phyloP scores from a whole-genome alignment of 2,888 invertebrate species.

The Acronicta leporina region DNA sequence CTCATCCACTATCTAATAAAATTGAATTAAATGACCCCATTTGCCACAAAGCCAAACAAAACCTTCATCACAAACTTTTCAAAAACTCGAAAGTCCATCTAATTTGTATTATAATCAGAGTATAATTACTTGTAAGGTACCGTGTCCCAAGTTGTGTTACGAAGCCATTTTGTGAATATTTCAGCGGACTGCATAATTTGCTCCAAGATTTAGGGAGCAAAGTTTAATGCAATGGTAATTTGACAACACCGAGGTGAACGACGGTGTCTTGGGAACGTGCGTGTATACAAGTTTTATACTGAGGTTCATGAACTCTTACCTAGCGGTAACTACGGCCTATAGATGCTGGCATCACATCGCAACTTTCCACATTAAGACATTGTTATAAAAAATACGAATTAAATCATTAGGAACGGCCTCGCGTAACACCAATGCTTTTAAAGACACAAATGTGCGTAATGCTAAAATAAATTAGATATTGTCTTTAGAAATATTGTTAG shows the following conservation, averaged over 20 bases:
- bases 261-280: slow-evolving; percentile 1
- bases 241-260: slow-evolving; percentile 33
- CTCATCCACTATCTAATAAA: no score
- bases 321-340: no score
- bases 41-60: not conserved
- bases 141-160: slow-evolving; percentile 26
- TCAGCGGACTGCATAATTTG: slow-evolving; percentile 51
- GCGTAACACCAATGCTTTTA: no score
- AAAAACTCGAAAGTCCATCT: slow-evolving; percentile 17
- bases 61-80: slow-evolving; percentile 16
- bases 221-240: slow-evolving; percentile 54
- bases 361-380: no score
- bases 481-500: no score
- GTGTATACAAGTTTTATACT: slow-evolving; percentile 17
- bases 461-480: no score
- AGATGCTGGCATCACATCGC: no score
- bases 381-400: no score
- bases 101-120: slow-evolving; percentile 48
- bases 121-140: slow-evolving; percentile 49
- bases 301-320: slow-evolving; percentile 8
- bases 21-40: not conserved
- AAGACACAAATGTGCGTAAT: no score
- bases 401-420: no score
- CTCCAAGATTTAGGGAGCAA: slow-evolving; percentile 45
- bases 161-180: slow-evolving; percentile 58